Conservation (phyloP, 2,888 invertebrate genomes). For the Bombylius discolor region DNA sequence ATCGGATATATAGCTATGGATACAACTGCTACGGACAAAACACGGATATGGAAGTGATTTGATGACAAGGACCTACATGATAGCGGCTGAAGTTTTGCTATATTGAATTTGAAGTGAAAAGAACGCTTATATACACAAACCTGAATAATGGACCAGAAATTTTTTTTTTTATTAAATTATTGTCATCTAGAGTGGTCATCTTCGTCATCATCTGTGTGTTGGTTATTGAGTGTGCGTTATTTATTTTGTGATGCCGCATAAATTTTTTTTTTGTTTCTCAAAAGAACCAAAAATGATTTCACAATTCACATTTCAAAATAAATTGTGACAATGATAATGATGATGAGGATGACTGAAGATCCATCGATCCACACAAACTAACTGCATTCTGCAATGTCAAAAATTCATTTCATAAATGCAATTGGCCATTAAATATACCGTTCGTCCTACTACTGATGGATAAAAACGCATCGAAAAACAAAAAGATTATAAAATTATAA, state of each 20-base stretch:
- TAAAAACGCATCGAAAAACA: not conserved
- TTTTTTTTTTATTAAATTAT: too few species aligned
- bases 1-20: too few species aligned
- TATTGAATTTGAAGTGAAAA: too few species aligned
- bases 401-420: too few species aligned
- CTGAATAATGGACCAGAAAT: too few species aligned
- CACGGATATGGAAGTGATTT: constrained; percentile 17
- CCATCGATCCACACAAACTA: too few species aligned
- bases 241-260: not conserved
- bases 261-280: too few species aligned
- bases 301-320: not conserved
- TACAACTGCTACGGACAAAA: constrained; percentile 18
- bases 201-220: too few species aligned
- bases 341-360: not conserved
- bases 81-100: constrained; percentile 15
- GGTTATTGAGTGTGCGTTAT: not conserved
- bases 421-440: too few species aligned
- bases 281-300: not conserved
- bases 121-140: too few species aligned
- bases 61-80: constrained; percentile 32
- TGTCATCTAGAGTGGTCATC: too few species aligned
- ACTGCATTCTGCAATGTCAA: too few species aligned
- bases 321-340: not conserved
- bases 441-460: not conserved
- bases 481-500: not conserved